phyloP scores from a whole-genome alignment of 2,113 vertebrate species.

The Thamnaconus septentrionalis region DNA sequence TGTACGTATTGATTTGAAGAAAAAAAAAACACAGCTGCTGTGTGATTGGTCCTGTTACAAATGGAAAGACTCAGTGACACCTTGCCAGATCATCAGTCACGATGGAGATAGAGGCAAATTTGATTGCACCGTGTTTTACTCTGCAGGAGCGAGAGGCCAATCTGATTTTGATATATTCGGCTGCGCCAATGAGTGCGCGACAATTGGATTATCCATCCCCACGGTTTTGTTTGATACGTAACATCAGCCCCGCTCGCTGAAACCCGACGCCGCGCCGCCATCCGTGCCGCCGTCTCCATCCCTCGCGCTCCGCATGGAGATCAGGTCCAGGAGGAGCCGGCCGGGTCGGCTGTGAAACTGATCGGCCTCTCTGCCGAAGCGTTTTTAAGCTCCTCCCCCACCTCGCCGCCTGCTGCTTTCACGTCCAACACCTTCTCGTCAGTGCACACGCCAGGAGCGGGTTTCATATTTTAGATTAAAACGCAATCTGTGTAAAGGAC shows the following conservation, averaged over 20 bases:
- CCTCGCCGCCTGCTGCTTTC: too few species aligned
- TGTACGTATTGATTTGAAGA: too few species aligned
- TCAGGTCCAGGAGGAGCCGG: conserved; percentile 28
- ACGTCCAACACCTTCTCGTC: too few species aligned
- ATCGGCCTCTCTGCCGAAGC: conserved; percentile 33
- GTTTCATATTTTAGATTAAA: conserved; percentile 63
- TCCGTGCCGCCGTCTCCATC: conserved; percentile 48
- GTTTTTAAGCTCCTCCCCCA: too few species aligned
- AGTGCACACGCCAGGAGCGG: conserved; percentile 6
- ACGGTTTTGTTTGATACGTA: conserved; percentile 77
- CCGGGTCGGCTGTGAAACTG: conserved; percentile 38
- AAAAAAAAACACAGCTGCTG: not conserved
- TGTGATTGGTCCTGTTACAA: conserved; percentile 16
- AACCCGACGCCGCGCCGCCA: conserved; percentile 63
- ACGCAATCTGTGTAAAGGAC: conserved; percentile 46
- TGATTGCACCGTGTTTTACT: conserved; percentile 72
- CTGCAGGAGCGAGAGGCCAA: conserved; percentile 70
- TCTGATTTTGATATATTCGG: conserved; percentile 80
- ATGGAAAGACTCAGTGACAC: conserved; percentile 52
- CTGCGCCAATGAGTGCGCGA: conserved; percentile 67
- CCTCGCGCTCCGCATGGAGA: conserved; percentile 49
- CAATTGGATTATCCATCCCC: conserved; percentile 77
- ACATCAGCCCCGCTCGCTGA: conserved; percentile 73
- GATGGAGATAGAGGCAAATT: conserved; percentile 59
- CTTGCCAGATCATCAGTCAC: conserved; percentile 54